Evolutionary conservation across 2,113 vertebrate genomes (phyloP).

Genomic region (Anolis carolinensis): DNA sequence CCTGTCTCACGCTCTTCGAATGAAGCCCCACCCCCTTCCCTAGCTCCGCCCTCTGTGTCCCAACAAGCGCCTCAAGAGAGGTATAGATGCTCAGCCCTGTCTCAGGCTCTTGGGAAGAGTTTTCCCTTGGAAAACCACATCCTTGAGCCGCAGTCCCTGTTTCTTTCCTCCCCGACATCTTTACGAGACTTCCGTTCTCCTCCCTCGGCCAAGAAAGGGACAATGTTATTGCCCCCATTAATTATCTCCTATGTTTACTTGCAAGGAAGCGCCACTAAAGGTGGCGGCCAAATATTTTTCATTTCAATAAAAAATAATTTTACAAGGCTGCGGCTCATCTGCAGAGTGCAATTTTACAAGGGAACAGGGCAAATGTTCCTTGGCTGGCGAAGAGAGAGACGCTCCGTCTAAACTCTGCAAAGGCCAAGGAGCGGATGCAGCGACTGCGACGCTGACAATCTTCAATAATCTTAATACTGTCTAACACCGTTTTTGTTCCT

Average conservation of each 20-base stretch:
- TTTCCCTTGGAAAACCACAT: too few species aligned
- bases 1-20: too few species aligned
- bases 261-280: background rate
- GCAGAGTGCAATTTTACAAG: constrained; percentile 10
- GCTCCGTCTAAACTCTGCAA: background rate
- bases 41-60: too few species aligned
- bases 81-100: too few species aligned
- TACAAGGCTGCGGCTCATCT: background rate
- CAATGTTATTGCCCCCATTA: background rate
- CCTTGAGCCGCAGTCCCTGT: background rate
- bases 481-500: too few species aligned
- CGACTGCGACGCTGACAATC: too few species aligned
- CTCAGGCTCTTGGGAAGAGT: too few species aligned
- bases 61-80: too few species aligned
- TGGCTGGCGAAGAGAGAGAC: background rate
- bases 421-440: too few species aligned
- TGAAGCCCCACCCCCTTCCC: too few species aligned
- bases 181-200: background rate
- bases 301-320: background rate
- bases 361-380: background rate
- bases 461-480: too few species aligned
- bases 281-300: background rate
- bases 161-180: background rate
- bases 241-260: background rate
- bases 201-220: background rate